Base-by-base conservation (phyloP, 2,797 vertebrate species). In the Microhierax caerulescens region DNA sequence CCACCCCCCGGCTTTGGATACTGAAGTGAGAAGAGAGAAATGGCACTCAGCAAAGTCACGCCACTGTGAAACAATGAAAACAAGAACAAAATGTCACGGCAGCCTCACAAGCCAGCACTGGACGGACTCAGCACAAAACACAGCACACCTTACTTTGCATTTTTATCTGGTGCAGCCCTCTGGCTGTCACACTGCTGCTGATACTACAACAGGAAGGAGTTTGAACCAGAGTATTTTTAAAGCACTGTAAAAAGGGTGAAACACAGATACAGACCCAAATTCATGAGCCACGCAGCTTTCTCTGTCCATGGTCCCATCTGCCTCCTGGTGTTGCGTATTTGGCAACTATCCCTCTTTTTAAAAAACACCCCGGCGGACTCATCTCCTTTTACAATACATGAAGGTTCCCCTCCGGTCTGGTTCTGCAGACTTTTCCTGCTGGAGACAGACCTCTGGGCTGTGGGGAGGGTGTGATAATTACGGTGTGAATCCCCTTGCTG, bases 251-350 rank as follows among this genome's bases (percentile, higher is more conserved):
- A 89, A 51, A 12, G 2, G 4, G 8, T 20, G 2, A 61, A 73
- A 72, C 4, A 6, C 2, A 7, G 1, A 6, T 17, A 8, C n/a
- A 24, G 43, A 8, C 23, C 12, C 73, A 7, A 69, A 86, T 30
- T 39, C 63, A 27, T n/a, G 6, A 21, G 18, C 18, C 34, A 4
- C 34, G 32, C 9, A 13, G 43, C 3, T 64, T 67, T 84, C 88
- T 48, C 94, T 95, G 80, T 92, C 95, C 90, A 47, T 36, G 90
- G 77, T 80, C 80, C 70, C 95, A 83, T 28, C 80, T 82, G 74
- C 28, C 60, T 78, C 24, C 36, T 5, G 36, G 51, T 7, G n/a
- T 32, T 4, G 43, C 61, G 5, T 5, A 51, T 25, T 61, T 43
- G 73, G 24, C 37, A 51, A 37, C 17, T 37, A 19, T 14, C 45